These are phyloP conservation scores for Orchestes rusci DNA, from an alignment of 2,888 invertebrate genomes.

Conservation along the genomic window DNA sequence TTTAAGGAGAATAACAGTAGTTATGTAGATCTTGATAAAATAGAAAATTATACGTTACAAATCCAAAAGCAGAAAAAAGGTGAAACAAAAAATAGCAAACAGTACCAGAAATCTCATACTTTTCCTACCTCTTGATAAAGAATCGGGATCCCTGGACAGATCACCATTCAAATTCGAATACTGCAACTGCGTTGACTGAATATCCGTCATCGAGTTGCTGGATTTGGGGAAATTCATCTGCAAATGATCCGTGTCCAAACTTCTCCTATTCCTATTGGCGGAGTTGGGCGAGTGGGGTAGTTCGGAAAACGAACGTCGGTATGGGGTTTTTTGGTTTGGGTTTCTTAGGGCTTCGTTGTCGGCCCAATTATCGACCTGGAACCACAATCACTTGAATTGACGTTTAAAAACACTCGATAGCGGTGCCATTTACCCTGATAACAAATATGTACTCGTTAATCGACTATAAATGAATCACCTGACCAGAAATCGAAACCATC, in stretches of 20 bases:
- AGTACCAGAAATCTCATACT: too few species aligned
- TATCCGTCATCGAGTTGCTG: conserved; percentile 43
- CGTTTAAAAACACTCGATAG: too few species aligned
- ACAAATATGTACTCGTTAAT: too few species aligned
- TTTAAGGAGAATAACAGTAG: too few species aligned
- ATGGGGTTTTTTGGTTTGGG: conserved; percentile 41
- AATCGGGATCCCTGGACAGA: conserved; percentile 19
- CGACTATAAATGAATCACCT: too few species aligned
- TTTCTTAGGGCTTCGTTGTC: conserved; percentile 41
- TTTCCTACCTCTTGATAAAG: conserved; percentile 9
- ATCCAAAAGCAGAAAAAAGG: too few species aligned
- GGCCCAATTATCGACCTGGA: conserved; percentile 44
- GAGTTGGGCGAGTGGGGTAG: conserved; percentile 38
- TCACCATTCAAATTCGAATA: conserved; percentile 24
- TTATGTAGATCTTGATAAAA: too few species aligned
- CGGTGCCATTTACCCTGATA: too few species aligned
- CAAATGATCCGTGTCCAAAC: conserved; percentile 38
- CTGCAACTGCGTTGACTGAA: conserved; percentile 36
- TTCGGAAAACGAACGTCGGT: conserved; percentile 47
- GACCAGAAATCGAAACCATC: too few species aligned
- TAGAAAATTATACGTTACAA: too few species aligned
- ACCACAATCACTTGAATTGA: too few species aligned
- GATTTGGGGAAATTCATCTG: conserved; percentile 39
- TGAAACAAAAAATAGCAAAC: too few species aligned
- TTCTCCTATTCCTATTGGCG: conserved; percentile 40